Conservation (phyloP, 2,113 vertebrate genomes). For the Jacana jacana region DNA sequence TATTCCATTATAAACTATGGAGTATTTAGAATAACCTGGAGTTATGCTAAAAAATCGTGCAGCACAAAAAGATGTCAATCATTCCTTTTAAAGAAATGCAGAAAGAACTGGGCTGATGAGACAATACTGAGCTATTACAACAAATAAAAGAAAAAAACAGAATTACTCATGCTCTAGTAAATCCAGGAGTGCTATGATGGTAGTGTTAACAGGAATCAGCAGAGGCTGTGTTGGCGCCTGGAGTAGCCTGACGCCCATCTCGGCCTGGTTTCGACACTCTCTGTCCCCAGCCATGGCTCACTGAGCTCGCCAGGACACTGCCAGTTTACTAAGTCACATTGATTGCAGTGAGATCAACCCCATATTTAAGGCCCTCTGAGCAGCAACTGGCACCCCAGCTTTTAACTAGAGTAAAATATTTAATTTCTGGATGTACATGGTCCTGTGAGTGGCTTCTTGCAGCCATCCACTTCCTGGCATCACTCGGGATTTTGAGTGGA, state of each 20-base stretch:
- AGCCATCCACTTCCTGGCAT: not conserved
- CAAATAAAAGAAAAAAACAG: not conserved
- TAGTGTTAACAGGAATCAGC: not conserved
- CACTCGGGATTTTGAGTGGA: not conserved
- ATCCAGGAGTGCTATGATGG: not conserved
- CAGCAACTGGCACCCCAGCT: not conserved
- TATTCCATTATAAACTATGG: not conserved
- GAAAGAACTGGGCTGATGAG: not conserved
- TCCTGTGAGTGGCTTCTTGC: not conserved
- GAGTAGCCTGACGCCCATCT: rapidly evolving
- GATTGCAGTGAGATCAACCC: not conserved
- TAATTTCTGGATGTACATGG: not conserved
- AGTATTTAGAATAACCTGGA: not conserved
- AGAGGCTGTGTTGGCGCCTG: rapidly evolving
- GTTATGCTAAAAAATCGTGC: not conserved
- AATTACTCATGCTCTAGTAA: not conserved
- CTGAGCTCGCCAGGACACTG: not conserved
- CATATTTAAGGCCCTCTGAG: not conserved
- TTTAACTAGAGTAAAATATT: not conserved
- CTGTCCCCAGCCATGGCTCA: not conserved
- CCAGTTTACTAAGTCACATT: not conserved
- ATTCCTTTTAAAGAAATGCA: not conserved
- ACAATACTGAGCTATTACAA: not conserved
- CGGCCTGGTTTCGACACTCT: too few species aligned
- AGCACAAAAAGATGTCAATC: not conserved